Percentiles rank a stretch among this genome's conserved stretches.
phyloP scores from a whole-genome alignment of 2,797 vertebrate genomes.

The Falco concolor region DNA sequence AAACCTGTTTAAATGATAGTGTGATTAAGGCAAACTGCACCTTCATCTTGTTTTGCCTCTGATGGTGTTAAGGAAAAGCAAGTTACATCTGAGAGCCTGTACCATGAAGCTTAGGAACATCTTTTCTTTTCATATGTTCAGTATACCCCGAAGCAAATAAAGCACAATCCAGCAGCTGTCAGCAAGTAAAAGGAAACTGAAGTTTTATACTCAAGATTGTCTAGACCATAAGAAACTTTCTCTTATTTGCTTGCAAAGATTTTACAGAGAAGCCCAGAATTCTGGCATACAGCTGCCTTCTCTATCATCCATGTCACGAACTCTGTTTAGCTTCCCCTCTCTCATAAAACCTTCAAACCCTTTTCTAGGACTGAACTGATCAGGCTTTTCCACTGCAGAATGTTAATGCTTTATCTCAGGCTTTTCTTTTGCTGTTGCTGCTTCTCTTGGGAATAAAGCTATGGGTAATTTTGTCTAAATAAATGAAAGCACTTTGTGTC shows the following conservation, averaged over 20 bases:
- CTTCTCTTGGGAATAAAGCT: neutral
- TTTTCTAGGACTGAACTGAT: neutral
- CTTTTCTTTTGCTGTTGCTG: neutral
- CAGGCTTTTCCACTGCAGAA: neutral
- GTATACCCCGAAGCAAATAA: neutral
- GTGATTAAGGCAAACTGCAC: neutral
- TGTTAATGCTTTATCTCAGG: neutral
- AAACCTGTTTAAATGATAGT: neutral
- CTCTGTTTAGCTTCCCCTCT: neutral
- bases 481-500: neutral
- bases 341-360: neutral
- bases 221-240: neutral
- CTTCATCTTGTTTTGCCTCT: neutral
- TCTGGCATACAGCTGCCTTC: neutral
- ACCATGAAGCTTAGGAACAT: neutral
- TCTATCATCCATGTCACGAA: neutral
- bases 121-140: neutral
- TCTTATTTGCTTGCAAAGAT: neutral
- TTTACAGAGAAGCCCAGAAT: neutral
- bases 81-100: neutral
- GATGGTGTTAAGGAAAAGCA: neutral
- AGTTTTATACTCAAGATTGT: neutral
- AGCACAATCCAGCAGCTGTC: neutral
- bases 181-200: neutral
- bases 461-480: neutral